Percentiles rank a stretch among this genome's conserved stretches.
Evolutionary conservation across 2,113 vertebrate species (phyloP).

Genomic region (Microcebus murinus): DNA sequence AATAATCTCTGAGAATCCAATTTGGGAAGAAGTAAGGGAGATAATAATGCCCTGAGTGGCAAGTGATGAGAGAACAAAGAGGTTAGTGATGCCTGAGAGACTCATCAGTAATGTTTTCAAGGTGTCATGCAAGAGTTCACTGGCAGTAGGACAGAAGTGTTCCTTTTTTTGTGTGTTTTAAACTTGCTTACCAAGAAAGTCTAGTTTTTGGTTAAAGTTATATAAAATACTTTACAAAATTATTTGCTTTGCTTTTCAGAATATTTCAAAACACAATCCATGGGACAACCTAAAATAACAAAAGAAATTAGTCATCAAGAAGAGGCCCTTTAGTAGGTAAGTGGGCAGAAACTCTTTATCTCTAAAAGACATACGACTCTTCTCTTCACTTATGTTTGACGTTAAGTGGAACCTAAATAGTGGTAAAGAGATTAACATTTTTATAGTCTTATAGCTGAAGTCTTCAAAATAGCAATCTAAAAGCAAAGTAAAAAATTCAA

Average conservation of each 20-base stretch:
- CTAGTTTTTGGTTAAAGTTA: not conserved
- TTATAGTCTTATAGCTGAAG: not conserved
- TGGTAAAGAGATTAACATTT: not conserved
- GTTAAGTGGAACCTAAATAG: not conserved
- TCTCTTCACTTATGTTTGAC: not conserved
- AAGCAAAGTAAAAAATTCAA: not conserved
- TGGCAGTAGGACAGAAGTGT: not conserved
- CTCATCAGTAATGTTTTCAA: not conserved
- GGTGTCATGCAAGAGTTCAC: not conserved
- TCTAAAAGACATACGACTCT: not conserved
- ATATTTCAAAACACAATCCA: not conserved
- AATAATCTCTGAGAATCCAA: slow-evolving; percentile 53
- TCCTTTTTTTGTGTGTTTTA: not conserved
- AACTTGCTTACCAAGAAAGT: not conserved
- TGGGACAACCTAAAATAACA: not conserved
- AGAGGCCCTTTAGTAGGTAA: not conserved
- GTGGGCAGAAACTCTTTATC: not conserved
- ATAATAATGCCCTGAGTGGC: slow-evolving; percentile 54
- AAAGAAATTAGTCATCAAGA: not conserved
- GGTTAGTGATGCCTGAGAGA: not conserved
- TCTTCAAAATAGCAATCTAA: not conserved
- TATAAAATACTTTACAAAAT: not conserved
- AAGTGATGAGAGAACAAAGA: slow-evolving; percentile 52
- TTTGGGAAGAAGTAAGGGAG: slow-evolving; percentile 43
- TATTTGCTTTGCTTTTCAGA: not conserved